Evolutionary conservation across 2,797 vertebrate genomes (phyloP).

Genomic region (Oryzias dopingdopingensis): DNA sequence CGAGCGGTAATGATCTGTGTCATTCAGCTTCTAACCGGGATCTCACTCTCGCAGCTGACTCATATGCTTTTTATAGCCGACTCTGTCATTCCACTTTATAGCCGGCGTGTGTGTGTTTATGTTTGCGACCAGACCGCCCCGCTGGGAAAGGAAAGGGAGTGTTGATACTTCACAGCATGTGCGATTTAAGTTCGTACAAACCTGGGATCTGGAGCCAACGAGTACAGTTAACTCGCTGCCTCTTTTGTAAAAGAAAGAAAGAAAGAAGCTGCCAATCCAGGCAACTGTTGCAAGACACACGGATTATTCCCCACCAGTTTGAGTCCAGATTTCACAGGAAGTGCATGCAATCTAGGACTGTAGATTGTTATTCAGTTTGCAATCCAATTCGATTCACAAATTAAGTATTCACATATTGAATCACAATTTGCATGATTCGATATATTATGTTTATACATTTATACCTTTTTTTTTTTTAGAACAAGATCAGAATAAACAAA

Average conservation of each 20-base stretch:
- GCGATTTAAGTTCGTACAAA: slow-evolving; percentile 34
- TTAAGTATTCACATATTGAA: too few species aligned
- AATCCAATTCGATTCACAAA: too few species aligned
- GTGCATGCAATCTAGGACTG: too few species aligned
- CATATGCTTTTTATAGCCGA: slow-evolving; percentile 67
- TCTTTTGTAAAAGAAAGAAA: slow-evolving; percentile 4
- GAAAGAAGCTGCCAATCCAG: too few species aligned
- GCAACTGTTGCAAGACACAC: too few species aligned
- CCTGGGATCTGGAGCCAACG: slow-evolving; percentile 20
- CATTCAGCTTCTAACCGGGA: slow-evolving; percentile 66
- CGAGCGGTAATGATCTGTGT: slow-evolving; percentile 64
- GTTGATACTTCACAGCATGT: slow-evolving; percentile 34
- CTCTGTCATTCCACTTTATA: slow-evolving; percentile 57
- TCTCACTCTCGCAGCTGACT: slow-evolving; percentile 68
- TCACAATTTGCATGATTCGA: too few species aligned
- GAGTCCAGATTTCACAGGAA: too few species aligned
- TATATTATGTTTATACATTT: too few species aligned
- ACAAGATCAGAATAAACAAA: too few species aligned
- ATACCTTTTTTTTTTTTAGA: too few species aligned
- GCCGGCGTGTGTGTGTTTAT: slow-evolving; percentile 18
- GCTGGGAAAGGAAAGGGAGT: slow-evolving; percentile 26
- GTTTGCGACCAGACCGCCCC: slow-evolving; percentile 24
- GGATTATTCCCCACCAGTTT: too few species aligned
- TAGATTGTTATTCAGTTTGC: too few species aligned
- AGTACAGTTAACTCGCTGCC: slow-evolving; percentile 4